Percentiles rank a stretch among this genome's conserved stretches.
Conservation (phyloP, 2,888 invertebrate species). For the Eutolmus rufibarbis region DNA sequence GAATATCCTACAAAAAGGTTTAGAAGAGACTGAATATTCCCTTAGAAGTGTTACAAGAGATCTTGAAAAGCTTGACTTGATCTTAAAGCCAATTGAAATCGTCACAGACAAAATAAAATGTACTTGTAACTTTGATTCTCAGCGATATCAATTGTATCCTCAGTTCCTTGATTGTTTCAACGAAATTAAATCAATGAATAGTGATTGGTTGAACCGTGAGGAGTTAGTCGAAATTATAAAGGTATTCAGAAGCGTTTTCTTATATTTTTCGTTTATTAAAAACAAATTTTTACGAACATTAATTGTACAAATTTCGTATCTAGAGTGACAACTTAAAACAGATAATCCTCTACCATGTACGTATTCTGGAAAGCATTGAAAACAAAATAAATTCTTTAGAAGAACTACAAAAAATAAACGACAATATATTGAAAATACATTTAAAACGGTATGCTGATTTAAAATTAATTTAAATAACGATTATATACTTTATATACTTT, state of each 20-base stretch:
- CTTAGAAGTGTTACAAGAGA: not conserved
- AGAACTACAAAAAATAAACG: not conserved
- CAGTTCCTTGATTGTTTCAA: not conserved
- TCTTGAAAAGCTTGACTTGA: not conserved
- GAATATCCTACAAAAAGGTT: not conserved
- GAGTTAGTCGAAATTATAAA: not conserved
- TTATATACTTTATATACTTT: no score
- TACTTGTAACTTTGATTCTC: not conserved
- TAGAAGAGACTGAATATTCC: not conserved
- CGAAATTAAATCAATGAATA: not conserved
- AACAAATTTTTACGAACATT: no score
- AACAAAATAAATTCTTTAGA: not conserved
- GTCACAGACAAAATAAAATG: not conserved
- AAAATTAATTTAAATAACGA: not conserved
- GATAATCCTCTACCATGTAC: no score
- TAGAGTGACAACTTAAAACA: no score
- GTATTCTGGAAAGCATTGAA: not conserved
- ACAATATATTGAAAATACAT: not conserved
- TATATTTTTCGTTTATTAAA: no score
- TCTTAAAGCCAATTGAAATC: not conserved
- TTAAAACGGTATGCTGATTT: not conserved
- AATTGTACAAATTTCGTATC: no score
- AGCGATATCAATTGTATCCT: not conserved
- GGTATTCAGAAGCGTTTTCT: not conserved
- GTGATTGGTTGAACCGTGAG: not conserved